Base-by-base conservation (phyloP, 2,888 invertebrate genomes). In the Dryocosmus kuriphilus region DNA sequence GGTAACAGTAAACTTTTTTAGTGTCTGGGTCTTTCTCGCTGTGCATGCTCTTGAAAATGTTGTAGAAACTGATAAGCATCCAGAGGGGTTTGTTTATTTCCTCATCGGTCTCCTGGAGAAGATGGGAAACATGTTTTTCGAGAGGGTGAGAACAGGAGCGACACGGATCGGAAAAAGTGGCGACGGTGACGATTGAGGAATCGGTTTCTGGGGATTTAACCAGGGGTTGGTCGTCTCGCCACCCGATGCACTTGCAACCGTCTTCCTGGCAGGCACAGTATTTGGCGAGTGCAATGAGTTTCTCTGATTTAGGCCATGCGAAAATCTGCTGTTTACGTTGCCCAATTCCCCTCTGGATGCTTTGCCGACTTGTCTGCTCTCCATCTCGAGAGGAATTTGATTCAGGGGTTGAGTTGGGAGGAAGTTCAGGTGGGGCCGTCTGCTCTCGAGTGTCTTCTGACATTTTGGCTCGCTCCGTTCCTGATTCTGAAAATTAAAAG, bases 31-130 rank as follows among this genome's bases (percentile, higher is more conserved):
- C 98, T 85, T 97, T 96, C 86, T 98, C 98, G 74, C 96, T 94
- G 86, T 97, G 97, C 94, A 98, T 97, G 60, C 97, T 96, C 94
- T 97, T 96, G 89, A 97, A 98, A 80, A 99, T 95, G 89, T 98
- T 98, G 89, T 99, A 98, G 61, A 98, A 97, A 91, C 99, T 98
- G 16, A 98, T 97, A 19, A 98, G 97, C 88, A 98, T 98, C 0
- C 97, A 96, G 0, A 98, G 93, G 19, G 98, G 92, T 76, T 96
- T 94, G 90, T 98, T 97, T 81, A 98, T 93, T 87, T 98, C 97
- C 0, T 96, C 94, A 65, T 96, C 96, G 0, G 95, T 93, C 71
- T 97, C 94, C 1, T 94, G 94, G 86, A 95, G 94, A 62, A 98
- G 92, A 86, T 98, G 98, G 0, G 95, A 94, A 22, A 97, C 95